Percentiles rank a stretch among this genome's conserved stretches.
Conservation (phyloP, 2,113 vertebrate genomes). For the Cyrtonyx montezumae region DNA sequence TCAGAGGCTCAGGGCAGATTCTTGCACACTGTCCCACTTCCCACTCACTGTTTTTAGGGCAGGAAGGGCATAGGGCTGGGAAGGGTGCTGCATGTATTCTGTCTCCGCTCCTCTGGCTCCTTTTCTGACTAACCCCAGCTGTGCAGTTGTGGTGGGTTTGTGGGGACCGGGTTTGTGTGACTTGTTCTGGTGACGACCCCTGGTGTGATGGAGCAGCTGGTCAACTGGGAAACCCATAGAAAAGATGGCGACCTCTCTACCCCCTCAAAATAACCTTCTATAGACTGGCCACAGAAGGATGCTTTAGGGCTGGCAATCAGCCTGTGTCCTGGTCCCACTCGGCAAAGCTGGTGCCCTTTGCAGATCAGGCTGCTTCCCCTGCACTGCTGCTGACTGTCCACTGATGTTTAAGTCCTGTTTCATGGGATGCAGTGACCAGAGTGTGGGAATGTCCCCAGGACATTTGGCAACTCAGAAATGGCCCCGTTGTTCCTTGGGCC, state of each 20-base stretch:
- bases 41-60: fast-evolving
- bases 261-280: not conserved
- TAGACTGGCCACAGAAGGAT: not conserved
- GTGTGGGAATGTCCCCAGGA: not conserved
- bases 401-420: not conserved
- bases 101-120: not conserved
- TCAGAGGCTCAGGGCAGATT: not conserved
- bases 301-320: not conserved
- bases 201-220: not conserved
- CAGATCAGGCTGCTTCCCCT: not conserved
- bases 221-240: conserved; percentile 23
- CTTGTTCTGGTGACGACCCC: fast-evolving
- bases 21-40: not conserved
- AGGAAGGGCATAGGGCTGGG: not conserved
- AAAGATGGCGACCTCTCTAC: not conserved
- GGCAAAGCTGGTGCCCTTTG: not conserved
- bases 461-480: not conserved
- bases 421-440: not conserved
- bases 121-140: not conserved
- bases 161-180: conserved; percentile 36
- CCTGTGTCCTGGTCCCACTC: not conserved
- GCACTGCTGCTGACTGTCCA: not conserved
- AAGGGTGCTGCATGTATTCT: not conserved
- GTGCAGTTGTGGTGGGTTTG: not conserved
- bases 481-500: not conserved